Evolutionary conservation across 2,797 vertebrate species (phyloP).

Genomic region (Propithecus perrieri): DNA sequence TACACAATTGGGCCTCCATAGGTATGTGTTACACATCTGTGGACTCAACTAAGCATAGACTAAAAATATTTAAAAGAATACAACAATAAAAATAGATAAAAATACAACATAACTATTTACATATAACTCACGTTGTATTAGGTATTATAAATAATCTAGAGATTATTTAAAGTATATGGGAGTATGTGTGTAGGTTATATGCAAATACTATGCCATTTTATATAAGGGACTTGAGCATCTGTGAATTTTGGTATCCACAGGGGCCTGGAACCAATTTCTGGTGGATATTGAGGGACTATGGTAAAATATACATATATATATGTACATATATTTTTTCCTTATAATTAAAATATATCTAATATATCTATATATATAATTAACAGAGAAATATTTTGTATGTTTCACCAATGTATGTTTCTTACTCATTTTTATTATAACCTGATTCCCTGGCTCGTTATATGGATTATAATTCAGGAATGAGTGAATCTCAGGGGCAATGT

Average conservation of each 20-base stretch:
- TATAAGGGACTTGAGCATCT: background rate
- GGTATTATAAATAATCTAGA: background rate
- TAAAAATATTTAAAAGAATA: background rate
- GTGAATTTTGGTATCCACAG: background rate
- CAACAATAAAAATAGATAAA: background rate
- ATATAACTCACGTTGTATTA: background rate
- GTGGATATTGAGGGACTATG: background rate
- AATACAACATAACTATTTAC: background rate
- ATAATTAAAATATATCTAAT: background rate
- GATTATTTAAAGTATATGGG: background rate
- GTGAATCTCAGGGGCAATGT: background rate
- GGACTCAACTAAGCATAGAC: background rate
- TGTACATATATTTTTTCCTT: background rate
- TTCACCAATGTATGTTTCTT: background rate
- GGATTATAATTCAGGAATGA: constrained; percentile 8
- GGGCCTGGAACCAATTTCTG: background rate
- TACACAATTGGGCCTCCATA: background rate
- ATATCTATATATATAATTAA: background rate
- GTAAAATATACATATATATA: background rate
- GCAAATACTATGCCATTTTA: background rate
- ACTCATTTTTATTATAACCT: background rate
- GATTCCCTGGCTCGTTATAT: background rate
- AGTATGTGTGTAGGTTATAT: background rate
- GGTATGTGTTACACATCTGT: background rate
- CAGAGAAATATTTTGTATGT: background rate